Conservation (phyloP, 1,140 invertebrate genomes). For the Sinella curviseta region DNA sequence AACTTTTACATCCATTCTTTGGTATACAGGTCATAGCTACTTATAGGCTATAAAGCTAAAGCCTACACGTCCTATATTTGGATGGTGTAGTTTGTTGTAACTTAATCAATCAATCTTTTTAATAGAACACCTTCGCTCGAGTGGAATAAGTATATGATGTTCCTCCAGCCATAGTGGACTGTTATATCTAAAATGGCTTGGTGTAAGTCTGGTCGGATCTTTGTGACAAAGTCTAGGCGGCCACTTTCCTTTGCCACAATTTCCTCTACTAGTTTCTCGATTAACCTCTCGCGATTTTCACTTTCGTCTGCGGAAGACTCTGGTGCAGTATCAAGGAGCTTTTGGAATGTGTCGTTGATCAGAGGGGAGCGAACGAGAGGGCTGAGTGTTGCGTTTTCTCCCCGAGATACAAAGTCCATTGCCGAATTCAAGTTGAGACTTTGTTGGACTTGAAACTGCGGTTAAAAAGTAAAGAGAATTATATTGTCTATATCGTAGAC, state of each 20-base stretch:
- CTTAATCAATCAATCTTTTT: constrained; percentile 15
- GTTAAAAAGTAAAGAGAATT: background rate
- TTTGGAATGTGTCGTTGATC: constrained; percentile 24
- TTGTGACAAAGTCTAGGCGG: constrained; percentile 52
- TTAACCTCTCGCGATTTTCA: background rate
- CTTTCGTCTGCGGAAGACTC: background rate
- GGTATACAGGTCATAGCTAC: too few species aligned
- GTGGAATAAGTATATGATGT: constrained; percentile 60
- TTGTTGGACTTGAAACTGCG: constrained; percentile 10
- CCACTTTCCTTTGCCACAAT: constrained; percentile 10
- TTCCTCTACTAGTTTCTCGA: constrained; percentile 4
- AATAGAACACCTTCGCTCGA: constrained; percentile 58
- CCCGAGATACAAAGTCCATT: constrained; percentile 4
- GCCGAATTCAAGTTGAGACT: constrained; percentile 11
- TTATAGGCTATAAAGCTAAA: too few species aligned
- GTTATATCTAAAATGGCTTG: constrained; percentile 59
- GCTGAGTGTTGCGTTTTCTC: background rate
- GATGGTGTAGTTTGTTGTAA: background rate
- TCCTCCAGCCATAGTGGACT: constrained; percentile 58
- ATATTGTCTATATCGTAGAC: background rate
- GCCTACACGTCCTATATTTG: too few species aligned
- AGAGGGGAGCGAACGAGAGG: constrained; percentile 4
- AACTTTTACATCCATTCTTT: too few species aligned
- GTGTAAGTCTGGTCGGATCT: constrained; percentile 58
- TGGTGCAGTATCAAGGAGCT: background rate